A percentile compares a stretch with the other conserved stretches of the same genome.
These are phyloP conservation scores for Tapera naevia DNA, from an alignment of 2,797 vertebrate species.

Conservation along the genomic window DNA sequence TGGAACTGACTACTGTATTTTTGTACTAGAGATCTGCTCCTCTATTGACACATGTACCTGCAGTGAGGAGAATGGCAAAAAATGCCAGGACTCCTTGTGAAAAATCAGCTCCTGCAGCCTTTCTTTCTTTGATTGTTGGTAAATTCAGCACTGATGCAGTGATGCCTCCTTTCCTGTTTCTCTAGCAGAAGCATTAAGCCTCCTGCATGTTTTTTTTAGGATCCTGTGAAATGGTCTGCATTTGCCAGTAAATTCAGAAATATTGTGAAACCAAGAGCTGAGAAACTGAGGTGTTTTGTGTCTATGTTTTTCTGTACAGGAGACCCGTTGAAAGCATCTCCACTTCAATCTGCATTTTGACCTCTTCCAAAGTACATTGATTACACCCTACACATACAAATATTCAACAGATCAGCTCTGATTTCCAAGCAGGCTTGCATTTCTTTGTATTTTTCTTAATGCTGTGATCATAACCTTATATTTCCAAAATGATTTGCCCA, in stretches of 20 bases:
- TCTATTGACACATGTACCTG: rapidly evolving
- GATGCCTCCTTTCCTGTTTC: neutral
- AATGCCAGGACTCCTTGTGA: neutral
- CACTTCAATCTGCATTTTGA: neutral
- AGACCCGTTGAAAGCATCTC: neutral
- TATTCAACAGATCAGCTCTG: neutral
- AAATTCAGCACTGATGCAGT: neutral
- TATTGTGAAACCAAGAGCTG: neutral
- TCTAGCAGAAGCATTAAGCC: neutral
- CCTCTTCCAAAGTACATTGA: neutral
- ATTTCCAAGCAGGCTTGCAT: neutral
- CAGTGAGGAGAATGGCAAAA: neutral
- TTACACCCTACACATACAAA: rapidly evolving
- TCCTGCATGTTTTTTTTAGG: neutral
- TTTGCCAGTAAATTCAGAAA: neutral
- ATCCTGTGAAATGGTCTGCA: neutral
- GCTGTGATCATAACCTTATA: neutral
- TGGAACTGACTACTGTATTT: neutral
- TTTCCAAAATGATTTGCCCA: neutral
- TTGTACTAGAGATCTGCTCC: neutral
- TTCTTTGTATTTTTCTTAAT: neutral
- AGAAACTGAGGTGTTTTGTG: neutral
- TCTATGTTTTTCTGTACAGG: neutral
- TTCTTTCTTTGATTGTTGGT: neutral
- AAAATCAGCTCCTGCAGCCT: neutral